A percentile compares a stretch with the other conserved stretches of the same genome.
Conservation (phyloP, 2,888 invertebrate genomes). For the Trachelus iudaicus region DNA sequence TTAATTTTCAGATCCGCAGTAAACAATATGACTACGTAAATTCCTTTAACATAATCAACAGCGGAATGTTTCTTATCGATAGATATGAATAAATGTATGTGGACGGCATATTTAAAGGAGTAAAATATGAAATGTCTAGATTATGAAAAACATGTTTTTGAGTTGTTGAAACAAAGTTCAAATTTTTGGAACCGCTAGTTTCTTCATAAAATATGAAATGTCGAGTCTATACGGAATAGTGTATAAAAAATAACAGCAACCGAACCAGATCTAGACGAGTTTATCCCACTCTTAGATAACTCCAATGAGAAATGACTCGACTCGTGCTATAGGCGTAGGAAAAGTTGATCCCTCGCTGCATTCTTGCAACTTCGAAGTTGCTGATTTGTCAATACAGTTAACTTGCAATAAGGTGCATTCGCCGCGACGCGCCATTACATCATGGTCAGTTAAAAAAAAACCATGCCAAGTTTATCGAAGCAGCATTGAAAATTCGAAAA, state of each 20-base stretch:
- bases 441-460: neutral
- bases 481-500: neutral
- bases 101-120: neutral
- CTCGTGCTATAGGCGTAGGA: slow-evolving; percentile 31
- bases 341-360: slow-evolving; percentile 27
- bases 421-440: neutral
- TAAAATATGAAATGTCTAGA: neutral
- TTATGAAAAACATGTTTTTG: neutral
- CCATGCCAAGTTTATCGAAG: neutral
- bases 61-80: neutral
- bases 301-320: slow-evolving; percentile 38
- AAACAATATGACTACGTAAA: neutral
- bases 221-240: slow-evolving; percentile 7
- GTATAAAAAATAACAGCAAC: slow-evolving; percentile 25
- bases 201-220: neutral
- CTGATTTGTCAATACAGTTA: slow-evolving; percentile 50
- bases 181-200: neutral
- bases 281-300: slow-evolving; percentile 18
- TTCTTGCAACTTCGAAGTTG: slow-evolving; percentile 34
- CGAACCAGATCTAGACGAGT: slow-evolving; percentile 14
- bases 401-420: slow-evolving; percentile 30
- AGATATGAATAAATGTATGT: neutral
- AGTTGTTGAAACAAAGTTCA: neutral
- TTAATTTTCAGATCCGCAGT: neutral
- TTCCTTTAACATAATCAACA: neutral